Evolutionary conservation across 23 tunicate genomes (phyloP).

Genomic region (Aplidium turbinatum): DNA sequence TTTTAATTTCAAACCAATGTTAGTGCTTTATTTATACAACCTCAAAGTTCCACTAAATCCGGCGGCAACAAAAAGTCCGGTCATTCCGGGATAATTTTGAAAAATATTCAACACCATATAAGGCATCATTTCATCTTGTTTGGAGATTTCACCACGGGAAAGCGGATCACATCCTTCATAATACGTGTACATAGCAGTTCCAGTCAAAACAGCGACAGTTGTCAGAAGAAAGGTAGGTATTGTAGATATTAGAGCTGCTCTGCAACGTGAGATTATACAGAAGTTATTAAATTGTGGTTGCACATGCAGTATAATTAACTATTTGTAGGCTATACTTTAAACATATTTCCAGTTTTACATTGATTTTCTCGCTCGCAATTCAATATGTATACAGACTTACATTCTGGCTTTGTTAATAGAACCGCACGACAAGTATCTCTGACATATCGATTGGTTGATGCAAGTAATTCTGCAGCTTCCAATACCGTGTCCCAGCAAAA

Average conservation of each 20-base stretch:
- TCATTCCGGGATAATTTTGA: conserved; percentile 51
- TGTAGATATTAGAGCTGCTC: conserved; percentile 36
- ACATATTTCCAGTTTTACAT: too few species aligned
- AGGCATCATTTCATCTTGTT: conserved; percentile 51
- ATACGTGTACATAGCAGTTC: conserved; percentile 54
- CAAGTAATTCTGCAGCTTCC: not conserved
- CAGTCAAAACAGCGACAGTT: conserved; percentile 24
- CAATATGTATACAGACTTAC: too few species aligned
- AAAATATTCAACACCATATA: conserved; percentile 53
- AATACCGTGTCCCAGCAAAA: conserved; percentile 4
- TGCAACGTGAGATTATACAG: not conserved
- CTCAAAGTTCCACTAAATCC: conserved; percentile 62
- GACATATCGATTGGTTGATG: not conserved
- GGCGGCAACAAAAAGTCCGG: conserved; percentile 58
- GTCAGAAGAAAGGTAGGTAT: conserved; percentile 26
- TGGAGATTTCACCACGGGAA: conserved; percentile 7
- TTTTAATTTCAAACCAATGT: too few species aligned
- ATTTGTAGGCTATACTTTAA: not conserved
- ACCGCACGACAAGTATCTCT: not conserved
- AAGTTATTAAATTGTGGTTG: not conserved
- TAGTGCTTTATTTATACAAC: too few species aligned
- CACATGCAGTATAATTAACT: not conserved
- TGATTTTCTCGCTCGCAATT: too few species aligned
- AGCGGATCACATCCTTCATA: conserved; percentile 68
- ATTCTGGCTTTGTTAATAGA: not conserved